These are phyloP conservation scores for Protonemura montana DNA, from an alignment of 2,888 invertebrate genomes.

Conservation along the genomic window DNA sequence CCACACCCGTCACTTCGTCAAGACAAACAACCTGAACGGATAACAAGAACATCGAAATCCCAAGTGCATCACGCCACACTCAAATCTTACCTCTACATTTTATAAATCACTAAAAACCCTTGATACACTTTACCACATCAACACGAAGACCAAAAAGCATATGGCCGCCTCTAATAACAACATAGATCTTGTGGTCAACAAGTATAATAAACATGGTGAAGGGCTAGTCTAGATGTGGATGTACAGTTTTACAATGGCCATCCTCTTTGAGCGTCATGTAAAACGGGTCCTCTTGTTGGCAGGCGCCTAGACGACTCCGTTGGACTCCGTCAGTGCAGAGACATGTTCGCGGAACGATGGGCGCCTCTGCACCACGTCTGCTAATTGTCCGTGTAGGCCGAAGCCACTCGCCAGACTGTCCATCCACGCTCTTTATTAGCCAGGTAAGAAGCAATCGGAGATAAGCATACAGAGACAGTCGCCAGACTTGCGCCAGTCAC, in stretches of 20 bases:
- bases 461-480: background rate
- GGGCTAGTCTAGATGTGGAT: background rate
- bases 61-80: constrained; percentile 16
- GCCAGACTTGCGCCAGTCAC: background rate
- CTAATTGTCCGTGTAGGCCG: background rate
- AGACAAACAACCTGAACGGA: background rate
- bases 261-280: too few species aligned
- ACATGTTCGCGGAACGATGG: background rate
- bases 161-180: background rate
- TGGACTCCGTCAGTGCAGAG: background rate
- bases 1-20: background rate
- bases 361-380: background rate
- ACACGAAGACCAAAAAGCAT: background rate
- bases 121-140: background rate
- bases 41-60: background rate
- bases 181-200: background rate
- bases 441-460: background rate
- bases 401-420: background rate
- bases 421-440: background rate
- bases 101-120: background rate
- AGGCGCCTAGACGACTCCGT: background rate
- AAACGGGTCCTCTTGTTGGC: background rate
- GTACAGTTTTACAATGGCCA: too few species aligned
- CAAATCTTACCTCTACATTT: constrained; percentile 8
- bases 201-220: background rate